Conservation (phyloP, 2,797 vertebrate genomes). For the Pseudopleuronectes americanus region DNA sequence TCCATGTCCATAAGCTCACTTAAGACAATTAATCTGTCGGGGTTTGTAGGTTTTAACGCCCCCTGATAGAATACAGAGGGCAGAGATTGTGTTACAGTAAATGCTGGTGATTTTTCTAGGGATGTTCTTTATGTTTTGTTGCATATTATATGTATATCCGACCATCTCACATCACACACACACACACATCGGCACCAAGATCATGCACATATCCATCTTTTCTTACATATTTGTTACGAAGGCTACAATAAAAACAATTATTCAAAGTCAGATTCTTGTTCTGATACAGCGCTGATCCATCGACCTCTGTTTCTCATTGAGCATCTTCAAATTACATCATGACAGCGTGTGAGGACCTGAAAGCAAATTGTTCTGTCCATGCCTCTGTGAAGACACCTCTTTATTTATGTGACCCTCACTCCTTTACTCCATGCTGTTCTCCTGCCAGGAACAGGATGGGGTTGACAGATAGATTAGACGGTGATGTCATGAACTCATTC, state of each 20-base stretch:
- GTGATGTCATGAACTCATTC: slow-evolving; percentile 46
- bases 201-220: slow-evolving; percentile 32
- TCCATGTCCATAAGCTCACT: slow-evolving; percentile 60
- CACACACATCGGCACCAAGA: slow-evolving; percentile 12
- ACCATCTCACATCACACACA: slow-evolving; percentile 15
- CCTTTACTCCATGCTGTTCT: slow-evolving; percentile 1
- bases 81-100: slow-evolving; percentile 17
- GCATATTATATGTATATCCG: slow-evolving; percentile 7
- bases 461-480: slow-evolving; percentile 55
- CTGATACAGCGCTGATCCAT: slow-evolving; percentile 16
- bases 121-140: slow-evolving; percentile 37
- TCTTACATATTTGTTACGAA: slow-evolving; percentile 28
- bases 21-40: slow-evolving; percentile 66
- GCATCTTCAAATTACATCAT: background rate
- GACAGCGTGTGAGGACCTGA: background rate
- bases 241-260: slow-evolving; percentile 7
- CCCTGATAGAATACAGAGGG: slow-evolving; percentile 12
- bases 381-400: slow-evolving; percentile 21
- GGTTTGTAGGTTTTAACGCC: slow-evolving; percentile 55
- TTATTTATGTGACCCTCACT: slow-evolving; percentile 50
- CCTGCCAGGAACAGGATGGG: slow-evolving; percentile 51
- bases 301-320: slow-evolving; percentile 19
- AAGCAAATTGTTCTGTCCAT: slow-evolving; percentile 17
- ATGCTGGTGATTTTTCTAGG: slow-evolving; percentile 39
- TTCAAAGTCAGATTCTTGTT: slow-evolving; percentile 3